Base-by-base conservation (phyloP, 2,113 vertebrate genomes). In the Oplegnathus fasciatus region DNA sequence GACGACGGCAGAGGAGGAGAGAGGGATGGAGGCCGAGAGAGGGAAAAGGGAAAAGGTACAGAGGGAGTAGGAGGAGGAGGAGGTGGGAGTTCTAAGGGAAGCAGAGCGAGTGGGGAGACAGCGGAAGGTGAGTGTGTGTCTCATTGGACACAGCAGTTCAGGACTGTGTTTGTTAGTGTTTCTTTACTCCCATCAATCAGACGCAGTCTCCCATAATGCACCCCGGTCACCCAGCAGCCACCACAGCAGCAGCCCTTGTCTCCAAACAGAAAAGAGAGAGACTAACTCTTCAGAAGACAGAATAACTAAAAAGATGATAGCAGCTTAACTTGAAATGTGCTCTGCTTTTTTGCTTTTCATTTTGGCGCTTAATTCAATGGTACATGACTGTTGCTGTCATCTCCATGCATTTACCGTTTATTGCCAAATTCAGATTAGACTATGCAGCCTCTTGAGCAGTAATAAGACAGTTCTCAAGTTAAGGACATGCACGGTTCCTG, bases 91-190 rank as follows among this genome's bases (percentile, higher is more conserved):
- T 93, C 91, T 85, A 98, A 99, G 94, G 95, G 96, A 87, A 62
- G 94, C 93, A 97, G 96, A 97, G 96, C 97, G 44, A 97, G 96
- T 95, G 96, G 96, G 94, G 98, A 99, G 91, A 97, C 94, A 48
- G 98, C 93, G 74, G 94, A 99, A 97, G 97, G 97, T 98, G 95
- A 97, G 97, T 95, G 77, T 86, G 91, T 88, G 90, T 90, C 69
- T 88, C 83, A 0, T 20, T 71, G 80, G 89, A 90, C 84, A 58
- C 90, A 87, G 89, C 77, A 89, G 85, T 90, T 84, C 85, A 85
- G 89, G 90, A 85, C 74, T 91, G 80, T 93, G 89, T 88, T 85
- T 90, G 84, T 91, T 52, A 80, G 86, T 86, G 70, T 88, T 62
- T 75, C 80, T 82, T 60, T 75, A 80, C 48, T 44, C 40, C 83